Evolutionary conservation across 2,113 vertebrate species (phyloP), one percentile per base, ranked within the genome.

Genomic region (Cromileptes altivelis): DNA sequence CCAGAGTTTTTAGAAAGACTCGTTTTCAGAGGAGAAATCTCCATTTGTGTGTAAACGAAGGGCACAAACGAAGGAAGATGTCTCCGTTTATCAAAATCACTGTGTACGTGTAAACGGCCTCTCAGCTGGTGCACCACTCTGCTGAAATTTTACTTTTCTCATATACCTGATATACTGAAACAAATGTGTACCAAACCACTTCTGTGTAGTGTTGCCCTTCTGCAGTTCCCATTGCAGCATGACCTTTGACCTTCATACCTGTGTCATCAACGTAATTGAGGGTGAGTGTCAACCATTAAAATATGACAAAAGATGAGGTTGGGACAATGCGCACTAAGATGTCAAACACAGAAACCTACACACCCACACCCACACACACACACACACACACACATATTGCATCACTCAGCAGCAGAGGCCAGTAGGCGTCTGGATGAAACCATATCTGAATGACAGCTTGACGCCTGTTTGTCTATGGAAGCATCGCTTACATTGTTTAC

Each of bases 391-490:
- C 69, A 63, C 8, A 74, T 3, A 25, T 72, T 81, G 42, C 63
- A 60, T 82, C 83, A 77, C 13, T 13, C 72, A 69, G 68, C 69
- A 30, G 55, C 40, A 42, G 30, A 67, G 62, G 30, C 47, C 1
- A 0, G 19, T 13, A 14, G 82, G 78, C 50, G 65, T 81, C 56
- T 75, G 42, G 25, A 33, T 75, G 76, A 75, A 25, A 53, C 45
- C 55, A 61, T 65, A 75, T 62, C 82, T 64, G 80, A 85, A 13
- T 79, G 86, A 81, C 86, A 83, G 82, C 73, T 67, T 73, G 88
- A 86, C 67, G 85, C 83, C 88, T 85, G 86, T 79, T 81, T 89
- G 90, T 91, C 90, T 90, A 49, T 65, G 47, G 57, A 79, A 71
- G 81, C 23, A 17, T 49, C 58, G 4, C 42, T 47, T 30, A 45